Evolutionary conservation across 2,888 invertebrate species (phyloP), one percentile per base, ranked within the genome.

Genomic region (Mamestra brassicae): DNA sequence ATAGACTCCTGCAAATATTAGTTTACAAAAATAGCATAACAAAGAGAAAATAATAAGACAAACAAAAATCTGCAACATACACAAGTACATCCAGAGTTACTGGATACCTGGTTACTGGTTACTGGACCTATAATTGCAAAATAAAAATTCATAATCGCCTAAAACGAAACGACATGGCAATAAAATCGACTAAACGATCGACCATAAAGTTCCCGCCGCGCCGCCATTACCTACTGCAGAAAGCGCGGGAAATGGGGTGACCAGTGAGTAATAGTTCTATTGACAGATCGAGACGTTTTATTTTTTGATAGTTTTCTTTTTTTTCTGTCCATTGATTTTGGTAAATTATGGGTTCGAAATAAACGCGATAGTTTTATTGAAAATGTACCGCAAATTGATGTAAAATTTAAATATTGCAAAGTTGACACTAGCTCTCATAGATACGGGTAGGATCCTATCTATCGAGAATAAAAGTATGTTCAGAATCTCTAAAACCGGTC

Each of bases 161-260:
- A 26, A 72, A 76, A 61, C 64, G 61, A 65, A 76, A 76, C 17
- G 65, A 58, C 52, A 58, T 52, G 10, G 6, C 61, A 74, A 84
- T 81, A 78, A 81, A 83, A 74, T 77, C 73, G 67, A 26, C 71
- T 62, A 78, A 71, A 68, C 42, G 66, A 60, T 36, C 36, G 10
- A 57, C 74, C 38, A 78, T 78, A 78, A 81, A 74, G 47, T 11
- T 47, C 11, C 66, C 34, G 55, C 61, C 52, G 73, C 47, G 58
- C 58, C 38, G 78, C 72, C 81, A 76, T 78, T 73, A 73, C 50
- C 10, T 26, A 73, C 50, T 10, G 54, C 6, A 62, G 26, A 71
- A 68, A 72, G 78, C 71, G 85, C 82, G 74, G 84, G 85, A 81
- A 84, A 77, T 65, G 61, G 76, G 72, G 72, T 50, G 73, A 55